Base-by-base conservation (phyloP, 2,888 invertebrate genomes). In the Epirrhoe alternata region DNA sequence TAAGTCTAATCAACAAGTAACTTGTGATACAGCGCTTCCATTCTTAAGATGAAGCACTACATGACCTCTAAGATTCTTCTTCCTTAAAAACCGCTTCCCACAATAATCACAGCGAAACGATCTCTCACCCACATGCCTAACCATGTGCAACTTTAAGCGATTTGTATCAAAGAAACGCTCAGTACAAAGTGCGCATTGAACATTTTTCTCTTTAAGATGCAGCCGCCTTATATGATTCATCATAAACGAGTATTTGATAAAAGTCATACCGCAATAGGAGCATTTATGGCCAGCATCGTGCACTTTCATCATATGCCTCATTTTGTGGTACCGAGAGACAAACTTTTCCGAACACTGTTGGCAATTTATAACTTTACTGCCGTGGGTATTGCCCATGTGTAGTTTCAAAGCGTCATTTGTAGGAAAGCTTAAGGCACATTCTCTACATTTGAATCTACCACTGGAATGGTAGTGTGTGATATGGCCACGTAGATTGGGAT, bases 81-180 rank as follows among this genome's bases (percentile, higher is more conserved):
- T 92, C 69, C 94, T 92, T 0, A 91, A 82, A 66, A 94, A 90
- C 74, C 87, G 89, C 71, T 91, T 92, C 0, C 89, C 89, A 68
- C 94, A 94, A 5, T 92, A 80, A 50, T 94, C 92, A 65, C 94
- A 94, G 35, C 92, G 86, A 64, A 90, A 92, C 24, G 83, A 85
- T 0, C 86, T 84, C 6, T 91, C 91, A 31, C 88, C 88, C n/a
- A 84, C 82, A 73, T 94, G 94, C 47, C 88, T 89, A 7, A 90
- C 86, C 83, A 92, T 90, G 62, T 94, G 94, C 71, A 79, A 81
- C 70, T 83, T 90, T 45, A 92, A 67, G 4, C 86, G 79, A 17
- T 81, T 82, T 1, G 75, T 69, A 51, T 90, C 87, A 68, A 90
- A 90, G 54, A 90, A 90, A 49, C 73, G 80, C 53, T 88, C 85